Percentiles rank a stretch among this genome's conserved stretches.
Conservation (phyloP, 35 echinoderm and acorn worm species). For the Nesometra sesokonis region DNA sequence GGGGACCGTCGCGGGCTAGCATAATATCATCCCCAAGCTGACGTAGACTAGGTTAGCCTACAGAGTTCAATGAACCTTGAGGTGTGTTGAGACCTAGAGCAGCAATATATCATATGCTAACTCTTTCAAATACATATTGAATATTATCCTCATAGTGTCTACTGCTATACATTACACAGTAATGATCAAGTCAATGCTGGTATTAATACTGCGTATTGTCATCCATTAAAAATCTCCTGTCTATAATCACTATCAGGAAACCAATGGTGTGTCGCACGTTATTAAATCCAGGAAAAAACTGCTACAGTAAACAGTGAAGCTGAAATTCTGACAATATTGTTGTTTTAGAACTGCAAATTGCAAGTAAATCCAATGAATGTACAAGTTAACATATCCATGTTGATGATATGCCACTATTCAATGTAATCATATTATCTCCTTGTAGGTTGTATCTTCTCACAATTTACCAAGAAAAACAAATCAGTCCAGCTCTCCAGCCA, state of each 20-base stretch:
- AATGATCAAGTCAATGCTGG: too few relatives aligned
- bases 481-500: not conserved
- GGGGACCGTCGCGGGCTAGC: not conserved
- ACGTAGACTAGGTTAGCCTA: not conserved
- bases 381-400: not conserved
- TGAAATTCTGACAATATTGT: not conserved
- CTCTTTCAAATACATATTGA: not conserved
- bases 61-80: not conserved
- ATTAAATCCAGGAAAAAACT: not conserved
- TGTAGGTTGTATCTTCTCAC: not conserved
- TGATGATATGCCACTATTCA: not conserved
- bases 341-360: not conserved
- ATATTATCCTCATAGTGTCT: not conserved
- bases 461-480: not conserved
- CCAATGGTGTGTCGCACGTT: not conserved
- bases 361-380: not conserved
- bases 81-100: not conserved
- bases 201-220: not conserved
- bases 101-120: not conserved
- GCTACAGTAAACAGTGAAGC: not conserved
- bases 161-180: too few relatives aligned
- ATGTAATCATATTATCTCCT: not conserved
- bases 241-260: not conserved
- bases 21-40: not conserved
- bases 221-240: not conserved